Evolutionary conservation across 2,888 invertebrate species (phyloP).

Genomic region (Athalia circularis): DNA sequence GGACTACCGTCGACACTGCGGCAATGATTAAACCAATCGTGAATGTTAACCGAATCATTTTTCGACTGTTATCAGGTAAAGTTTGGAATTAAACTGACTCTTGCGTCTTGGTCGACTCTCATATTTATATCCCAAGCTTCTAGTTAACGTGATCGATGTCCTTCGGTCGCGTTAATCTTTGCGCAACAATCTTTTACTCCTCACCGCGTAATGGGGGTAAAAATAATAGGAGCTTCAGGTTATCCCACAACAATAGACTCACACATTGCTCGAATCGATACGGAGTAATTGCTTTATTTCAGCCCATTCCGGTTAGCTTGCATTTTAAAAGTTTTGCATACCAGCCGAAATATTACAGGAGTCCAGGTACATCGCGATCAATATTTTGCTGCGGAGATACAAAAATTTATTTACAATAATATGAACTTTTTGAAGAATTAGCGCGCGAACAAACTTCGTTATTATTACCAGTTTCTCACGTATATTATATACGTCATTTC

Average conservation of each 20-base stretch:
- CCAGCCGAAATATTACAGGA: too few species aligned
- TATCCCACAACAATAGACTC: background rate
- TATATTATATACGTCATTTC: too few species aligned
- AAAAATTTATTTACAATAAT: too few species aligned
- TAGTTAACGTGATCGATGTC: background rate
- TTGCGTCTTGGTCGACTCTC: background rate
- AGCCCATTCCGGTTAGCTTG: too few species aligned
- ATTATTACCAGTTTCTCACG: too few species aligned
- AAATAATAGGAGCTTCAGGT: constrained; percentile 7
- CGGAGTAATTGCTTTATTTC: background rate
- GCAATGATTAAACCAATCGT: constrained; percentile 26
- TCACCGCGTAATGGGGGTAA: background rate
- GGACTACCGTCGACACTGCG: constrained; percentile 37
- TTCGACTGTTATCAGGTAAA: background rate
- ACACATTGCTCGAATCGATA: background rate
- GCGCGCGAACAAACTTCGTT: too few species aligned
- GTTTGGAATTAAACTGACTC: constrained; percentile 5
- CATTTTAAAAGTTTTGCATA: too few species aligned
- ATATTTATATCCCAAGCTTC: constrained; percentile 19
- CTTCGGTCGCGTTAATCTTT: constrained; percentile 1
- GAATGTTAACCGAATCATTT: constrained; percentile 21
- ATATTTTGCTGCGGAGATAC: too few species aligned
- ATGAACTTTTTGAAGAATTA: too few species aligned
- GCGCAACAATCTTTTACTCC: constrained; percentile 3
- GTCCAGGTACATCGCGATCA: too few species aligned